Evolutionary conservation across 2,113 vertebrate genomes (phyloP).

Genomic region (Rafetus swinhoei): DNA sequence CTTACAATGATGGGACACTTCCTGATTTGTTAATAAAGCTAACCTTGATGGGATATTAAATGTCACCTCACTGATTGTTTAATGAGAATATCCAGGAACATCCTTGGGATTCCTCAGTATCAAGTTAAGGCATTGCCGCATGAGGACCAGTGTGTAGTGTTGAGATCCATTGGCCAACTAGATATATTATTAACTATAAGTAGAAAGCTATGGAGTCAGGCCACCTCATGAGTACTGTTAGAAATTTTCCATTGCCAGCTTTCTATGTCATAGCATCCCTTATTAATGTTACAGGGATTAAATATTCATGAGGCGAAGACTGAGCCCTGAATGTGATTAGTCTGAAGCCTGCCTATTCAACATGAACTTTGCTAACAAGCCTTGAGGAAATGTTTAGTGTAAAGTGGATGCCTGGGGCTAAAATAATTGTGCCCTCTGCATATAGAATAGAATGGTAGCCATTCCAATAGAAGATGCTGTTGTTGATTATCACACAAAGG

Average conservation of each 20-base stretch:
- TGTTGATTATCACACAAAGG: background rate
- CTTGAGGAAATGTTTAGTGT: background rate
- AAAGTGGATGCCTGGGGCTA: background rate
- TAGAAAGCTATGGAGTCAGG: background rate
- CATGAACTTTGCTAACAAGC: background rate
- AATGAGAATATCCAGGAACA: background rate
- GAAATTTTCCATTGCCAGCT: background rate
- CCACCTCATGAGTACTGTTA: background rate
- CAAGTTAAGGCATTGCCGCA: background rate
- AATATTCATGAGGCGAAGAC: slow-evolving; percentile 4
- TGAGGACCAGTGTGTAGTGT: background rate
- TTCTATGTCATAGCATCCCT: background rate
- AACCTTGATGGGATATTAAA: background rate
- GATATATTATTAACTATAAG: background rate
- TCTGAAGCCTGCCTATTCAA: background rate
- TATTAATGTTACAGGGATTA: background rate
- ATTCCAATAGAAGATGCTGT: background rate
- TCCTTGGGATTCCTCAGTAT: background rate
- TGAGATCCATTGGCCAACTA: background rate
- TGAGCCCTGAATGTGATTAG: background rate
- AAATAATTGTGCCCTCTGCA: background rate
- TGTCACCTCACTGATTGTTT: background rate
- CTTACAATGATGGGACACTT: background rate
- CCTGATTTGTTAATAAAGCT: background rate
- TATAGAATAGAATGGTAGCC: background rate